Base-by-base conservation (phyloP, 2,797 vertebrate species). In the Gymnoscopelus microlampas region DNA sequence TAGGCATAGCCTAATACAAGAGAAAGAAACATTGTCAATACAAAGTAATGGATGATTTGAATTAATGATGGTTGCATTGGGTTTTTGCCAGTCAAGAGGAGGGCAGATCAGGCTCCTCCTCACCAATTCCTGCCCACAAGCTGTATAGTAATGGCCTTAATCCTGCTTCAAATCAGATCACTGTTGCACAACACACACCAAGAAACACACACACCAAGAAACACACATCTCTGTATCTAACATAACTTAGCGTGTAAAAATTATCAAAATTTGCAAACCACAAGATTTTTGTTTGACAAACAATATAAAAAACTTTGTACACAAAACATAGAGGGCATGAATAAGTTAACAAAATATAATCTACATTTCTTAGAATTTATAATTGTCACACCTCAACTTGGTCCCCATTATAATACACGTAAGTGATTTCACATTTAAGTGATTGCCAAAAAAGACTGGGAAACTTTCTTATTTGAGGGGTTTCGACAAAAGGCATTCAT, bases 311-410 rank as follows among this genome's bases (percentile, higher is more conserved):
- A 76, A 72, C 35, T 66, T 54, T 80, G 66, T 77, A 80, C 77
- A 90, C 71, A 73, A 81, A 87, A 87, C 64, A 2, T 4, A 81
- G 73, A 83, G 68, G 68, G 85, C 77, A 87, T 87, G 83, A 93
- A 94, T 94, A 94, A 93, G 87, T 93, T 93, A 94, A 92, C 93
- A 92, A 94, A 93, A 93, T 92, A 94, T 89, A 91, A 87, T 93
- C 85, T 92, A 90, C 87, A 89, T 87, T 86, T 93, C 80, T 91
- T 84, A 90, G 88, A 85, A 91, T 91, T 91, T 90, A 90, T 87
- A 93, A 91, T 85, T 78, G 76, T 83, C 79, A 93, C 89, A 91
- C 89, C 88, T 91, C 88, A 92, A 88, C 85, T 91, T 93, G 92
- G 93, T 93, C 91, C 93, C 87, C 78, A 82, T 88, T 91, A 44